Conservation (phyloP, 2,888 invertebrate species). For the Erebia ligea region DNA sequence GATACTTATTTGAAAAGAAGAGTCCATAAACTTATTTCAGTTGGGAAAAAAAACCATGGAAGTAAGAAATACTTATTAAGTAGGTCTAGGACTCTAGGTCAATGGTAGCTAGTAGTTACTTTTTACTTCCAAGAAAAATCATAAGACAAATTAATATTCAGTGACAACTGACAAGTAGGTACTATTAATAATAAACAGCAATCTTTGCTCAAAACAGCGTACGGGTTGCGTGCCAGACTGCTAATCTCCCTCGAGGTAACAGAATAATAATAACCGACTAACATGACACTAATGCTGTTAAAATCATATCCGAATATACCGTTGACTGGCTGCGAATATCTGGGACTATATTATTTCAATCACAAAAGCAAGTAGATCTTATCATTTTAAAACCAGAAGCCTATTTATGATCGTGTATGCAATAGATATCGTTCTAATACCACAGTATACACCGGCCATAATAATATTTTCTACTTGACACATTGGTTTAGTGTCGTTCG, state of each 20-base stretch:
- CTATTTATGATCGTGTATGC: constrained; percentile 18
- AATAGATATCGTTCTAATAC: constrained; percentile 11
- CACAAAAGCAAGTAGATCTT: constrained; percentile 23
- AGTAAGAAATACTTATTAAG: too few relatives aligned
- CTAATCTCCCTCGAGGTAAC: constrained; percentile 29
- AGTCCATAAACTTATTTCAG: too few relatives aligned
- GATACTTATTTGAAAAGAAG: too few relatives aligned
- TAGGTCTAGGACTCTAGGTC: too few relatives aligned
- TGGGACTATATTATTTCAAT: constrained; percentile 28
- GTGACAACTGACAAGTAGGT: not conserved
- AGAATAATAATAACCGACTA: constrained; percentile 33
- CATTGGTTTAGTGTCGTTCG: constrained; percentile 1
- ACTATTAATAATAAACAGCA: constrained; percentile 1
- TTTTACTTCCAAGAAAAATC: too few relatives aligned
- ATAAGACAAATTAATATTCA: not conserved
- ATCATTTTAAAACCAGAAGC: constrained; percentile 25
- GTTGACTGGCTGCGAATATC: constrained; percentile 24
- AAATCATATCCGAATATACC: constrained; percentile 30
- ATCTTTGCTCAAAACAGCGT: constrained; percentile 6
- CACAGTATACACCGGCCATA: not conserved
- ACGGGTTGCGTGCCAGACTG: constrained; percentile 32
- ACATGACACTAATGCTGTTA: constrained; percentile 36
- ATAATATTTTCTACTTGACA: not conserved
- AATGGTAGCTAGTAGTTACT: too few relatives aligned
- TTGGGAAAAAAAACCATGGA: too few relatives aligned